Evolutionary conservation across 1,140 invertebrate genomes (phyloP).

Genomic region (Dendroctonus valens): DNA sequence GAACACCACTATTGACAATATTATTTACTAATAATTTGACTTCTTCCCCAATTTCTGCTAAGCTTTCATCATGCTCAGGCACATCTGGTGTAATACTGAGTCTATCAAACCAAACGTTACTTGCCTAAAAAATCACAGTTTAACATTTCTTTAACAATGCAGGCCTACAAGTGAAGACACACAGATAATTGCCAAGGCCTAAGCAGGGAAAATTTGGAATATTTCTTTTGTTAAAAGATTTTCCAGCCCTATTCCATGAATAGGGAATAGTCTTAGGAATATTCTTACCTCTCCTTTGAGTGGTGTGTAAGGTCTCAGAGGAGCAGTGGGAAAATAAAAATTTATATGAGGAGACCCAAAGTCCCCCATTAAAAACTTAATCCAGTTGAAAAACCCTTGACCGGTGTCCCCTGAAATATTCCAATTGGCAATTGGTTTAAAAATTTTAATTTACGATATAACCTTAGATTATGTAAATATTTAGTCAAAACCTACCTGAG

Average conservation of each 20-base stretch:
- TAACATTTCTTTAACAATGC: too few species aligned
- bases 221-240: too few species aligned
- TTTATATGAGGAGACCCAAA: slow-evolving; percentile 63
- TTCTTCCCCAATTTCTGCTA: slow-evolving; percentile 57
- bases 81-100: slow-evolving; percentile 57
- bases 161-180: too few species aligned
- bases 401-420: slow-evolving; percentile 60
- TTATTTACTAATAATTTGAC: slow-evolving; percentile 61
- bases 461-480: background rate
- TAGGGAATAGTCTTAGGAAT: too few species aligned
- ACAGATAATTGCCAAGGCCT: too few species aligned
- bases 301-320: slow-evolving; percentile 65
- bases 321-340: slow-evolving; percentile 70
- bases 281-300: slow-evolving; percentile 56
- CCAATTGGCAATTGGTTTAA: background rate
- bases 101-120: slow-evolving; percentile 73
- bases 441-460: background rate
- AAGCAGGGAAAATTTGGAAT: too few species aligned
- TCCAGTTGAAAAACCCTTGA: slow-evolving; percentile 61
- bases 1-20: slow-evolving; percentile 63
- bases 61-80: slow-evolving; percentile 60
- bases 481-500: slow-evolving; percentile 53
- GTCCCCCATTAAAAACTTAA: slow-evolving; percentile 60
- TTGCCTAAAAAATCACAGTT: slow-evolving; percentile 52
- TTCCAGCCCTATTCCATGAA: too few species aligned